A percentile compares a stretch with the other conserved stretches of the same genome.
Conservation (phyloP, 2,797 vertebrate genomes). For the Myotis findleyi region DNA sequence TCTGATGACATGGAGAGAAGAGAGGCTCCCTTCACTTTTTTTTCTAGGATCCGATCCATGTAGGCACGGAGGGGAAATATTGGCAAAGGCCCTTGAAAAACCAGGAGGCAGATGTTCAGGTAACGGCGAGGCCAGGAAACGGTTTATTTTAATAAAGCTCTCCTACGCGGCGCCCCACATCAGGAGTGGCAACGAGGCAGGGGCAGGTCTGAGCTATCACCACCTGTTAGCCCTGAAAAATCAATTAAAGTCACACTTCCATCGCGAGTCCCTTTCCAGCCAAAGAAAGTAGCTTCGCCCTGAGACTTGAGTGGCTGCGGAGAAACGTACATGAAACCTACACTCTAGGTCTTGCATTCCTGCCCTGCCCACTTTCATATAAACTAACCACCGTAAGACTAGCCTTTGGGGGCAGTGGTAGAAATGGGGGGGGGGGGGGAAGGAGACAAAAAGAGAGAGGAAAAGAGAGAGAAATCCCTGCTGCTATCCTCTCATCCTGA, state of each 20-base stretch:
- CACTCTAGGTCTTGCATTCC: slow-evolving; percentile 79
- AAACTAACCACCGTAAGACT: slow-evolving; percentile 64
- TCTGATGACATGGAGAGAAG: neutral
- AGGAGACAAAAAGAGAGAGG: neutral
- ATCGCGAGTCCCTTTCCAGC: slow-evolving; percentile 75
- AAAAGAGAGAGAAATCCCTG: neutral
- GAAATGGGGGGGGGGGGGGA: neutral
- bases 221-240: slow-evolving; percentile 87
- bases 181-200: slow-evolving; percentile 81
- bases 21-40: neutral
- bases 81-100: slow-evolving; percentile 64
- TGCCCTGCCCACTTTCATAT: slow-evolving; percentile 48
- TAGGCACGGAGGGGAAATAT: slow-evolving; percentile 48
- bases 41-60: neutral
- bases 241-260: slow-evolving; percentile 87
- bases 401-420: slow-evolving; percentile 28
- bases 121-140: slow-evolving; percentile 81
- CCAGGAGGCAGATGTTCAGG: slow-evolving; percentile 84
- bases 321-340: slow-evolving; percentile 80
- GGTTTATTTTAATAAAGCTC: slow-evolving; percentile 88
- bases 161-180: slow-evolving; percentile 80
- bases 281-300: slow-evolving; percentile 84
- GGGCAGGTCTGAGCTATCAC: slow-evolving; percentile 83
- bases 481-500: slow-evolving; percentile 43
- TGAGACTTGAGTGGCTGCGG: slow-evolving; percentile 67